Percentiles rank a stretch among this genome's conserved stretches.
These are phyloP conservation scores for Sogatella furcifera DNA, from an alignment of 1,140 invertebrate genomes.

Conservation along the genomic window DNA sequence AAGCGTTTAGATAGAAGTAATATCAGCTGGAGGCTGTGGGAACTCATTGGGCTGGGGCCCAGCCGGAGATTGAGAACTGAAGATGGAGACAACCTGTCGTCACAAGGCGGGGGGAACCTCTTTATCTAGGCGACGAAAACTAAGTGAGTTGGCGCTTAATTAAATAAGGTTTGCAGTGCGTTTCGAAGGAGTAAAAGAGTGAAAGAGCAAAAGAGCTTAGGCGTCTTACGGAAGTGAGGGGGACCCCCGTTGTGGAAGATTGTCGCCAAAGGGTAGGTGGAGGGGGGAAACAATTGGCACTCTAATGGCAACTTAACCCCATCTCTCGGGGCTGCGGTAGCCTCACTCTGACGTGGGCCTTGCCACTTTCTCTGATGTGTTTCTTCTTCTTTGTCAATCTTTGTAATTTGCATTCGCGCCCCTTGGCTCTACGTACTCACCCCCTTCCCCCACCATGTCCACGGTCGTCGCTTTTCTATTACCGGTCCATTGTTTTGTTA, in stretches of 20 bases:
- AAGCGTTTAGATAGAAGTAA: no score
- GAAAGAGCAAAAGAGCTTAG: no score
- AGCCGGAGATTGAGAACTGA: no score
- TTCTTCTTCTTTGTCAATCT: conserved; percentile 1
- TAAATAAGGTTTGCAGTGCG: neutral
- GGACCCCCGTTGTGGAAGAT: no score
- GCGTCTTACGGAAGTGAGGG: no score
- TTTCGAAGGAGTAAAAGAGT: neutral
- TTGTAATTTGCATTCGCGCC: conserved; percentile 2
- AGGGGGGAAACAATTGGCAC: neutral
- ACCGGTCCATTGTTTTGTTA: conserved; percentile 3
- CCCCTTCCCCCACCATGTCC: neutral
- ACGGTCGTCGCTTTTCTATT: neutral
- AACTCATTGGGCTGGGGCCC: no score
- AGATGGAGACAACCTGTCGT: neutral
- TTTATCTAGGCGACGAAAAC: neutral
- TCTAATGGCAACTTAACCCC: neutral
- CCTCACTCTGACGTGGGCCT: no score
- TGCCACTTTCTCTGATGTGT: no score
- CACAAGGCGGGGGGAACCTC: neutral
- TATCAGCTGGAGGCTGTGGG: no score
- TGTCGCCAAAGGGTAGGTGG: no score
- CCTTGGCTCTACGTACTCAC: neutral
- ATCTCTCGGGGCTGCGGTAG: neutral
- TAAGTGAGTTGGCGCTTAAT: neutral